A percentile compares a stretch with the other conserved stretches of the same genome.
These are phyloP conservation scores for Elysia chlorotica DNA, from an alignment of 1,140 invertebrate genomes.

Conservation along the genomic window DNA sequence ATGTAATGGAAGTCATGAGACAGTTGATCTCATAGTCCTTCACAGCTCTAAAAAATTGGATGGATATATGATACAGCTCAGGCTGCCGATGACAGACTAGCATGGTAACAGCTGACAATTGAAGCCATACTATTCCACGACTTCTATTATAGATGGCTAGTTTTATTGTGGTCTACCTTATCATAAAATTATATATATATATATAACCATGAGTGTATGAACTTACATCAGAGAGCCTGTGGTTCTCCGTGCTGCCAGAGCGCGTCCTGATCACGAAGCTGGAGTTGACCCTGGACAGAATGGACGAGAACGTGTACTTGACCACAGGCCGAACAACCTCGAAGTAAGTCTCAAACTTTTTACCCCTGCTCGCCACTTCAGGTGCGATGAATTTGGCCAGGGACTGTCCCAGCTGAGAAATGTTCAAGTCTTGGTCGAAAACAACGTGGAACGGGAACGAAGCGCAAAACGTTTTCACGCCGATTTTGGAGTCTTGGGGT, in stretches of 20 bases:
- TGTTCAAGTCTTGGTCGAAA: conserved; percentile 84
- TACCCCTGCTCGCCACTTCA: conserved; percentile 30
- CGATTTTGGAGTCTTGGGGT: conserved; percentile 45
- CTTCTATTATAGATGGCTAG: no score
- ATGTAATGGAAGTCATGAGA: no score
- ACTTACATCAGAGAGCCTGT: no score
- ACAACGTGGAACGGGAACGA: conserved; percentile 95
- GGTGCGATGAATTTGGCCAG: conserved; percentile 44
- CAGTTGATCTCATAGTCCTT: no score
- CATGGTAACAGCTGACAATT: no score
- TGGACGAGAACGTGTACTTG: conserved; percentile 43
- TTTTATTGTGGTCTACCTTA: no score
- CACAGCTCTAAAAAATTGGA: no score
- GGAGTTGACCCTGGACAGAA: conserved; percentile 51
- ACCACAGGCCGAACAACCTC: conserved; percentile 41
- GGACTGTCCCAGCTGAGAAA: conserved; percentile 76
- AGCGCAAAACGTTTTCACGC: conserved; percentile 79
- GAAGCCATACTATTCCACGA: no score
- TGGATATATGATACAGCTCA: no score
- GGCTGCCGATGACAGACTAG: no score
- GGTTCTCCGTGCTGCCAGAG: conserved; percentile 7
- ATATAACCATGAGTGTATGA: no score
- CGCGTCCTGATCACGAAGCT: conserved; percentile 45
- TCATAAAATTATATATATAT: no score
- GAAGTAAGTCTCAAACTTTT: conserved; percentile 37